A percentile compares a stretch with the other conserved stretches of the same genome.
Evolutionary conservation across 2,888 invertebrate species (phyloP).

Genomic region (Spodoptera exigua): DNA sequence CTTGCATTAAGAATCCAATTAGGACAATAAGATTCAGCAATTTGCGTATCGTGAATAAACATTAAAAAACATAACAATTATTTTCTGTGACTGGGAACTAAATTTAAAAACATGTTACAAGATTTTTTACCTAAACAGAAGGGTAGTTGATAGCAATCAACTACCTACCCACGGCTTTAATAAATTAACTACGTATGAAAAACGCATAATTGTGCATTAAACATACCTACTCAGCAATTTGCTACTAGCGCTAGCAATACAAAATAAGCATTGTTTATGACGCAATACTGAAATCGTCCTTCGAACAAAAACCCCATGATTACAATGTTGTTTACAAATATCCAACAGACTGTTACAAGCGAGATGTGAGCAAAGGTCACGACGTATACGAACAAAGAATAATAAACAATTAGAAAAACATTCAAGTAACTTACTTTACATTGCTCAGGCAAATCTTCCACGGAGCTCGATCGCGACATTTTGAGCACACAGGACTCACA

Average conservation of each 20-base stretch:
- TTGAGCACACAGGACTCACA: slow-evolving; percentile 43
- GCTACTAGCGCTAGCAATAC: not conserved
- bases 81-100: too few species aligned
- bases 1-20: too few species aligned
- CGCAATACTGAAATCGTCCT: slow-evolving; percentile 48
- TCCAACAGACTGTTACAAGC: slow-evolving; percentile 13
- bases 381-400: slow-evolving; percentile 59
- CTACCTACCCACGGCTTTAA: too few species aligned
- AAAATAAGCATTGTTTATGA: slow-evolving; percentile 35
- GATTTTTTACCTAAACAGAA: too few species aligned
- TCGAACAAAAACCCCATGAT: slow-evolving; percentile 24
- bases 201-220: slow-evolving; percentile 14
- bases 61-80: too few species aligned
- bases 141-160: too few species aligned
- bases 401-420: slow-evolving; percentile 57
- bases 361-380: slow-evolving; percentile 67
- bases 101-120: too few species aligned
- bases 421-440: slow-evolving; percentile 72
- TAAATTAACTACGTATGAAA: not conserved
- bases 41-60: too few species aligned
- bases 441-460: slow-evolving; percentile 83
- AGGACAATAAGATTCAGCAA: too few species aligned
- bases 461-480: slow-evolving; percentile 82
- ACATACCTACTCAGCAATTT: not conserved
- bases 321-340: slow-evolving; percentile 54